phyloP scores from a whole-genome alignment of 2,888 invertebrate genomes.

The Zootermopsis nevadensis region DNA sequence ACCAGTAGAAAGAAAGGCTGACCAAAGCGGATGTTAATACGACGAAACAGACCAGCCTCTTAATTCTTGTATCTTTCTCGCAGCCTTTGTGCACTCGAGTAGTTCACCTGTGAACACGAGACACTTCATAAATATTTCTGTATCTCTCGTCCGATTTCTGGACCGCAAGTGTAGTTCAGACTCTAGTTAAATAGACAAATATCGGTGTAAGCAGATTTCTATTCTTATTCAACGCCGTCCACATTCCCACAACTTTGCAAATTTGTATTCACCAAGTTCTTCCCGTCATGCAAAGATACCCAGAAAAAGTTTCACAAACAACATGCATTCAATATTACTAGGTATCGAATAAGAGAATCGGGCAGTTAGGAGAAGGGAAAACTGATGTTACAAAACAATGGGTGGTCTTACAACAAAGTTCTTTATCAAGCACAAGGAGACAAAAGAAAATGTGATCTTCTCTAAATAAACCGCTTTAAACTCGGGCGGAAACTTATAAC shows the following conservation, averaged over 20 bases:
- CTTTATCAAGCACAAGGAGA: background rate
- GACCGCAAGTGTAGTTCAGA: background rate
- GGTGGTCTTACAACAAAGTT: background rate
- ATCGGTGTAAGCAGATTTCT: background rate
- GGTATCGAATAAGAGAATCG: background rate
- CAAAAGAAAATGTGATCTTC: conserved; percentile 3
- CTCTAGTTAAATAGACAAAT: background rate
- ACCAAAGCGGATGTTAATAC: no score
- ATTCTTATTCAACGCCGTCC: background rate
- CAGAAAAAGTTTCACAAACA: background rate
- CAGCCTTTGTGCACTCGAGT: no score
- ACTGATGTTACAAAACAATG: background rate
- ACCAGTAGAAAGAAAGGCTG: no score
- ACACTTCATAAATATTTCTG: background rate
- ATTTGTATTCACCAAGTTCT: background rate
- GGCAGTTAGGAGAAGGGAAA: background rate
- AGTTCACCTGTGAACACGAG: no score
- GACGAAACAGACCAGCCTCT: no score
- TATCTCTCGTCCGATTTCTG: background rate
- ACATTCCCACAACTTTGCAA: background rate
- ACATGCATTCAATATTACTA: background rate
- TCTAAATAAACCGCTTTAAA: conserved; percentile 21
- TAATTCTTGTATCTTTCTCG: no score
- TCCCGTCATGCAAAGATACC: background rate
- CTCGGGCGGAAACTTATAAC: conserved; percentile 34